Evolutionary conservation across 2,888 invertebrate species (phyloP), one percentile per base, ranked within the genome.

Genomic region (Cephonodes hylas): DNA sequence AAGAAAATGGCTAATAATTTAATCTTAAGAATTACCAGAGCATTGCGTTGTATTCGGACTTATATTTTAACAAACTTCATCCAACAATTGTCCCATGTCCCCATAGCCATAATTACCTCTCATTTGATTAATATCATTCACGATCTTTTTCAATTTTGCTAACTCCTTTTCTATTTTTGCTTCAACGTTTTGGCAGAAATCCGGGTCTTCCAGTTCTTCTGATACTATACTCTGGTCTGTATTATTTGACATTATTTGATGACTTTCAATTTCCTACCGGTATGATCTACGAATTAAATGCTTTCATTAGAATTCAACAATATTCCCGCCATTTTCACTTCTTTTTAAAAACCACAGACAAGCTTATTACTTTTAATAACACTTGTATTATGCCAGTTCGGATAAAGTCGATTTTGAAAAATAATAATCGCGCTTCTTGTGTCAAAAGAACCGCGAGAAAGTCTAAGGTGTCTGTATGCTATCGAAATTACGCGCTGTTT

Each of bases 41-140:
- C n/a, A n/a, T n/a, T n/a, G n/a, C n/a, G n/a, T n/a, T n/a, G n/a
- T n/a, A n/a, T n/a, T n/a, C n/a, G n/a, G n/a, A n/a, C n/a, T n/a
- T n/a, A n/a, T n/a, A n/a, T n/a, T n/a, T n/a, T n/a, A n/a, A n/a
- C n/a, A n/a, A n/a, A n/a, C n/a, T n/a, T n/a, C n/a, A n/a, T n/a
- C n/a, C 13, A 38, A 3, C 4, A 13, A 38, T 38, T 38, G 34
- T n/a, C 4, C 0, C 20, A 15, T 18, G 20, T 20, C 7, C 10
- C 0, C 20, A 18, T 20, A 2, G 18, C 18, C 6, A 44, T 44
- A 22, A 25, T 60, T 74, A 88, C 89, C 90, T 85, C 89, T 77
- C 81, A 90, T 85, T 76, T 86, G 85, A 66, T 81, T 89, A 1
- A 91, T 73, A 42, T 72, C 80, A 60, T 91, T 84, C 1, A 84